phyloP scores from a whole-genome alignment of 1,140 invertebrate species.

The Formica selysi region DNA sequence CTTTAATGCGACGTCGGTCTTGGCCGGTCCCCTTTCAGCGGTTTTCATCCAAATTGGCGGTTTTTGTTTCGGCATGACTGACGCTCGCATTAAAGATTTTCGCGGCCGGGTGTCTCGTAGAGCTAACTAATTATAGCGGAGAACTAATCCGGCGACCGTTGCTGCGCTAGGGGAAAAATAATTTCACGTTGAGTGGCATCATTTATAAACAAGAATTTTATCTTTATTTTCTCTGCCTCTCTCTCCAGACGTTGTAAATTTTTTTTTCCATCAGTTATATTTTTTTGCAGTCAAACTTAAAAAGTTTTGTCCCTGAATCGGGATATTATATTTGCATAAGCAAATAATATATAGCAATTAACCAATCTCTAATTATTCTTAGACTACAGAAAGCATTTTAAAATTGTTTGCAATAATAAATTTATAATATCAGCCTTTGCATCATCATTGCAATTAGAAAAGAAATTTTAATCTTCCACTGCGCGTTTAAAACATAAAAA shows the following conservation, averaged over 20 bases:
- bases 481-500: not conserved
- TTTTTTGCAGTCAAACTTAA: not conserved
- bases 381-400: not conserved
- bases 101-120: slow-evolving; percentile 45
- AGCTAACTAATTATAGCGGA: slow-evolving; percentile 67
- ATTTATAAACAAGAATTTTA: slow-evolving; percentile 25
- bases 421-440: no score
- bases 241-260: not conserved
- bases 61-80: slow-evolving; percentile 68
- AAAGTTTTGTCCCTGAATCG: not conserved
- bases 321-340: slow-evolving; percentile 1
- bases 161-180: slow-evolving; percentile 24
- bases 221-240: not conserved
- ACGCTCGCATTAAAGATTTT: slow-evolving; percentile 72
- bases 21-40: slow-evolving; percentile 51
- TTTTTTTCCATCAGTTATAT: not conserved
- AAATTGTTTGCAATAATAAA: not conserved
- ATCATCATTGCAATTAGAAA: not conserved
- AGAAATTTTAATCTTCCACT: not conserved
- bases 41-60: slow-evolving; percentile 74
- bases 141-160: not conserved
- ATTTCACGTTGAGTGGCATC: not conserved
- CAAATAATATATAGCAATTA: not conserved
- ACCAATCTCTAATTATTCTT: not conserved
- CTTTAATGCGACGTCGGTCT: slow-evolving; percentile 57